These are phyloP conservation scores for Rhinogobio ventralis DNA, from an alignment of 2,797 vertebrate genomes.

Conservation along the genomic window DNA sequence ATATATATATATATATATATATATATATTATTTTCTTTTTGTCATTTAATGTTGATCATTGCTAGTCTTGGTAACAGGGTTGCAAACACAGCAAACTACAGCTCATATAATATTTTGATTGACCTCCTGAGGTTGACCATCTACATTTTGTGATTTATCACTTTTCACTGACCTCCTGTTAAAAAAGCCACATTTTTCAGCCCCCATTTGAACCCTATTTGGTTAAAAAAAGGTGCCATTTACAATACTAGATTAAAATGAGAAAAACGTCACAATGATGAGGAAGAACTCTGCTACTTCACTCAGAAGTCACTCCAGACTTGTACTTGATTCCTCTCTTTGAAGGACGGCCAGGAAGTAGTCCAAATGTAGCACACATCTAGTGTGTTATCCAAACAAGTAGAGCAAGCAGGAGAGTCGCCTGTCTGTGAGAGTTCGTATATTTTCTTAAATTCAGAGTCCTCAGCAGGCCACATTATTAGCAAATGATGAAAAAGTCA, in stretches of 20 bases:
- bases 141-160: neutral
- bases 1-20: too few relatives aligned
- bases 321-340: neutral
- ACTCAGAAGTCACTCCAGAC: neutral
- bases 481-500: constrained; percentile 18
- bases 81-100: neutral
- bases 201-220: neutral
- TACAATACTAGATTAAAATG: neutral
- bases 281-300: neutral
- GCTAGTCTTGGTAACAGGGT: neutral
- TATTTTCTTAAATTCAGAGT: neutral
- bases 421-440: constrained; percentile 9
- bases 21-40: too few relatives aligned
- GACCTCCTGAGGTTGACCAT: constrained; percentile 1
- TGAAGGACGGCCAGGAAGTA: constrained; percentile 1
- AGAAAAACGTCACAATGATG: neutral
- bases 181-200: neutral
- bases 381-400: constrained; percentile 26
- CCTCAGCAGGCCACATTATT: constrained; percentile 8
- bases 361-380: constrained; percentile 25
- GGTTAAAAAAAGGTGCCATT: neutral
- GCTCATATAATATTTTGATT: neutral
- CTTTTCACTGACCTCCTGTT: neutral
- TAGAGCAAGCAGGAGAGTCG: constrained; percentile 8
- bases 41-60: too few relatives aligned